Conservation (phyloP, 1,140 invertebrate genomes). For the Bombus huntii region DNA sequence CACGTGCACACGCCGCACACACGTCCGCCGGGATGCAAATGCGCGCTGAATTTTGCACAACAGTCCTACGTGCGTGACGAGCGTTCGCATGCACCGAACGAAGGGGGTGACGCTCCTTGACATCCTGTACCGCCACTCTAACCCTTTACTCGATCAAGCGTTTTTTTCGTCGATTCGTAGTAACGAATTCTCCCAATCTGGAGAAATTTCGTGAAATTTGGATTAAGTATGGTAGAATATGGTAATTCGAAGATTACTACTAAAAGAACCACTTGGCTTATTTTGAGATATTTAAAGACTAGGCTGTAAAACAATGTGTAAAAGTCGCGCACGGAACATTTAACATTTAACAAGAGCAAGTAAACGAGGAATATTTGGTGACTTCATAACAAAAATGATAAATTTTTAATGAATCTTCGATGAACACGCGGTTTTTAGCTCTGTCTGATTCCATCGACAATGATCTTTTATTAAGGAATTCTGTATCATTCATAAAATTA, state of each 20-base stretch:
- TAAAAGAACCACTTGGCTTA: not conserved
- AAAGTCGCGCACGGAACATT: too few relatives aligned
- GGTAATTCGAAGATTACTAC: not conserved
- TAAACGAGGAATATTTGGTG: too few relatives aligned
- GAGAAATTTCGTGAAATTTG: not conserved
- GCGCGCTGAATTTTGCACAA: conserved; percentile 12
- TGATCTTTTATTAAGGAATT: not conserved
- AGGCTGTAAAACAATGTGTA: too few relatives aligned
- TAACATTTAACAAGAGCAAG: too few relatives aligned
- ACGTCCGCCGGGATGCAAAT: conserved; percentile 31
- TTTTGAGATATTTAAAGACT: too few relatives aligned
- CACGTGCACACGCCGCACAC: conserved; percentile 39
- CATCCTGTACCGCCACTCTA: conserved; percentile 21
- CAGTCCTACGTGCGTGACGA: conserved; percentile 26
- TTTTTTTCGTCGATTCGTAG: not conserved
- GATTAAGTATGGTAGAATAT: not conserved
- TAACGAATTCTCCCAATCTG: not conserved
- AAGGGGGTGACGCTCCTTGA: conserved; percentile 24
- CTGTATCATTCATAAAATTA: not conserved
- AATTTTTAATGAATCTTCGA: too few relatives aligned
- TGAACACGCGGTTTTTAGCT: too few relatives aligned
- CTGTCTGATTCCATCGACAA: too few relatives aligned
- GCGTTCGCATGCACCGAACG: not conserved
- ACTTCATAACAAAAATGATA: too few relatives aligned
- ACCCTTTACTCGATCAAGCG: not conserved